phyloP scores from a whole-genome alignment of 2,113 vertebrate genomes.

The Manacus vitellinus region DNA sequence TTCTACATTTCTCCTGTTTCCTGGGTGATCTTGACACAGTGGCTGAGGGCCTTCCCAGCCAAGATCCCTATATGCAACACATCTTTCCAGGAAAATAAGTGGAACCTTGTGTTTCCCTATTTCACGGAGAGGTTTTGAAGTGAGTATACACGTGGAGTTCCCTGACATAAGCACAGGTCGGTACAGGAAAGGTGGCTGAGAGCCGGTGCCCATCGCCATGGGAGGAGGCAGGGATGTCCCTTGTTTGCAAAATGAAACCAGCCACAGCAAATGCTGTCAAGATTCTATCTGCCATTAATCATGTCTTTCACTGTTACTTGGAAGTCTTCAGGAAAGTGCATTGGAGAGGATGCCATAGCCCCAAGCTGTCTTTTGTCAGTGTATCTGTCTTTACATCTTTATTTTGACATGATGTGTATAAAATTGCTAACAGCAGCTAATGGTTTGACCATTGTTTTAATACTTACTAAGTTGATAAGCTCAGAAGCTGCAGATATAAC shows the following conservation, averaged over 20 bases:
- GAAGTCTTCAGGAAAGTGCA: neutral
- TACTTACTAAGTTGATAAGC: neutral
- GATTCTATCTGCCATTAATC: neutral
- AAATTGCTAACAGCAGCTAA: neutral
- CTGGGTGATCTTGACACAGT: neutral
- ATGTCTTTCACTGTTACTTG: neutral
- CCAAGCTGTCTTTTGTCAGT: neutral
- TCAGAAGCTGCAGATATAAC: neutral
- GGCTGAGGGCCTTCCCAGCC: fast-evolving
- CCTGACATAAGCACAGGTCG: fast-evolving
- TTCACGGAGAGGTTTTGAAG: neutral
- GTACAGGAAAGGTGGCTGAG: neutral
- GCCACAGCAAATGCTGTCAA: neutral
- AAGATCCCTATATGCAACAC: neutral
- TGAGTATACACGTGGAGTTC: fast-evolving
- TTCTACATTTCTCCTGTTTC: neutral
- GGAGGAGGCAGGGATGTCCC: neutral
- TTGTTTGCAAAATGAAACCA: neutral
- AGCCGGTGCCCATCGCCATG: neutral
- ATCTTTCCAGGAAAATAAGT: neutral
- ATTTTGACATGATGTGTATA: neutral
- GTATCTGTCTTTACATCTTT: neutral
- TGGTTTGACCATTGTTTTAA: neutral
- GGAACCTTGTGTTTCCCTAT: neutral
- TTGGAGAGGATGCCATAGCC: neutral